Evolutionary conservation across 2,113 vertebrate species (phyloP).

Genomic region (Loxodonta africana): DNA sequence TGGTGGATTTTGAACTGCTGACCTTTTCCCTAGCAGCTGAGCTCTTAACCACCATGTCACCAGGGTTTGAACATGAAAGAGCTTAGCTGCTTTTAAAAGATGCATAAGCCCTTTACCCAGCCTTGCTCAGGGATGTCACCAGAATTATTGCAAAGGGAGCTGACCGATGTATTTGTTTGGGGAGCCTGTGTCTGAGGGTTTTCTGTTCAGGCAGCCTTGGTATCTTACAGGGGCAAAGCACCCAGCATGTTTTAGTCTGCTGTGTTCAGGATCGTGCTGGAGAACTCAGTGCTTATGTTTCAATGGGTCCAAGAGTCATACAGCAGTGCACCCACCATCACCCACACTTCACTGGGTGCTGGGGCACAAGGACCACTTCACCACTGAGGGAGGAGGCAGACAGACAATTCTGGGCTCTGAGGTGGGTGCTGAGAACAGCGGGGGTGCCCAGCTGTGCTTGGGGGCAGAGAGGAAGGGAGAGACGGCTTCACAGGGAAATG

Average conservation of each 20-base stretch:
- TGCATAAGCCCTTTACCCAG: background rate
- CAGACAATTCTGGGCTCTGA: background rate
- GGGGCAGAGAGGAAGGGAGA: background rate
- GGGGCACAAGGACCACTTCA: background rate
- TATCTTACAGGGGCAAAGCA: background rate
- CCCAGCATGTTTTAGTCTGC: background rate
- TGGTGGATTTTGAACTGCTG: too few species aligned
- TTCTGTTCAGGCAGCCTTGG: background rate
- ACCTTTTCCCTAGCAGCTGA: too few species aligned
- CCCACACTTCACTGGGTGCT: background rate
- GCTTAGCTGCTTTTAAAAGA: background rate
- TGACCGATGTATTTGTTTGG: too few species aligned
- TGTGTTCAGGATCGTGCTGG: accelerated
- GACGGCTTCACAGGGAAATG: background rate
- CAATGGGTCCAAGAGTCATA: accelerated
- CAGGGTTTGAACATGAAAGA: too few species aligned
- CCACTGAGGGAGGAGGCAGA: background rate
- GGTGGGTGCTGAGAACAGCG: background rate
- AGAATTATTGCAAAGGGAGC: background rate
- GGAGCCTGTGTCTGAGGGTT: background rate
- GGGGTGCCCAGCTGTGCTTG: background rate
- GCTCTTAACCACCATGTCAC: too few species aligned
- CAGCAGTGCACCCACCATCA: background rate
- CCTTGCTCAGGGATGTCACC: background rate
- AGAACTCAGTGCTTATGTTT: background rate